Base-by-base conservation (phyloP, 1,140 invertebrate genomes). In the Odontomachus brunneus region DNA sequence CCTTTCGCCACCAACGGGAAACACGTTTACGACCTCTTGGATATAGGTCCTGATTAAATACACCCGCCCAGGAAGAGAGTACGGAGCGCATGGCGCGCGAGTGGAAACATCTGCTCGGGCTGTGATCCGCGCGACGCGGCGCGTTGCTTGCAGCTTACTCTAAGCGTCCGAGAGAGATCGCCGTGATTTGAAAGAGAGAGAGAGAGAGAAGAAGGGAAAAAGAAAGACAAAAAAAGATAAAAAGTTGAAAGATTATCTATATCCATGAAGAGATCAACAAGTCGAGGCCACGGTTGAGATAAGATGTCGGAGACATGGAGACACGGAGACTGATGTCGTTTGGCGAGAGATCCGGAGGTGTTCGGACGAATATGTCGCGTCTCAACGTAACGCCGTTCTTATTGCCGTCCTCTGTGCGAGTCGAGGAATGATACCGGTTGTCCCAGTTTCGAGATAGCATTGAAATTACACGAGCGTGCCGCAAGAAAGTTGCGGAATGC, bases 11-110 rank as follows among this genome's bases (percentile, higher is more conserved):
- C 22, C 49, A 49, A 5, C 29, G 38, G 62, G 49, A 83, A 67
- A 63, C 76, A 26, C 67, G 80, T 83, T 83, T 11, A 24, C 33
- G 48, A 65, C 19, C 24, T 76, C 55, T 67, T 86, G 67, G 44
- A 81, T 55, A 15, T 55, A 49, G 38, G 86, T 87, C 85, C 85
- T 87, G 86, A 87, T 87, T 80, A 87, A 87, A 87, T 82, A 87
- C 72, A 80, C 71, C 66, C 82, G 69, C 57, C 24, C 75, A 57
- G 51, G 65, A 69, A 80, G 53, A 80, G 38, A 44, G 38, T 7
- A 44, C 38, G 29, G 29, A 2, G 22, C 75, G 75, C 51, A 69
- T 59, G 75, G 65, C 65, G 69, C 75, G 75, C 75, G 65, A 71
- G 33, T 19, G 24, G 29, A 66, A 80, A 80, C 75, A 80, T 80